Evolutionary conservation across 1,140 invertebrate species (phyloP).

Genomic region (Mercenaria mercenaria): DNA sequence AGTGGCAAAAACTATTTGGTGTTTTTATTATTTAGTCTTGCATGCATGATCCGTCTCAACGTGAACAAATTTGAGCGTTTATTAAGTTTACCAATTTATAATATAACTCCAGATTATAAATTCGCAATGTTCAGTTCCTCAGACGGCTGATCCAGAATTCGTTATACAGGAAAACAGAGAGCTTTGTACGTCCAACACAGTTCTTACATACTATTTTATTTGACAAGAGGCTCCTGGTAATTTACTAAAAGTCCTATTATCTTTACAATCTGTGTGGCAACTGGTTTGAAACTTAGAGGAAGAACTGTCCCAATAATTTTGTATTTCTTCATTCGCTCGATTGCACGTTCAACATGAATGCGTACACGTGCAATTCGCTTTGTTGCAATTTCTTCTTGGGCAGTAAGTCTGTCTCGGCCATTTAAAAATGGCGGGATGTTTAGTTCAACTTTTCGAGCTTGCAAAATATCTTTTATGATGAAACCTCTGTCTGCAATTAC

Average conservation of each 20-base stretch:
- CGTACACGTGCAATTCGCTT: conserved; percentile 50
- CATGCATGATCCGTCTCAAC: too few species aligned
- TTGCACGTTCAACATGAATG: conserved; percentile 49
- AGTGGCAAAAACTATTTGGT: too few species aligned
- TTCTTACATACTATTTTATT: too few species aligned
- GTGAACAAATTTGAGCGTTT: too few species aligned
- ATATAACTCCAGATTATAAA: too few species aligned
- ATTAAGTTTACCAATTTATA: too few species aligned
- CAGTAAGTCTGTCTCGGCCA: conserved; percentile 32
- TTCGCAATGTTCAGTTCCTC: too few species aligned
- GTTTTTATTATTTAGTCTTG: too few species aligned
- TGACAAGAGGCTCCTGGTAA: conserved; percentile 33
- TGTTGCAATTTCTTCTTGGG: conserved; percentile 51
- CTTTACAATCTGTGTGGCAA: conserved; percentile 20
- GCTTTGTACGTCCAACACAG: too few species aligned
- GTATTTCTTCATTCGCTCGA: conserved; percentile 53
- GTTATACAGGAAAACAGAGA: too few species aligned
- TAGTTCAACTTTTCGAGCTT: conserved; percentile 40
- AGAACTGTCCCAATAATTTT: conserved; percentile 34
- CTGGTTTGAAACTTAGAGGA: conserved; percentile 31
- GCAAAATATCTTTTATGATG: conserved; percentile 59
- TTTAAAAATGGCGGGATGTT: conserved; percentile 65
- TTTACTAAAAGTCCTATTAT: conserved; percentile 44
- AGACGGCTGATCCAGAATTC: too few species aligned
- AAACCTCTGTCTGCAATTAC: conserved; percentile 73